A percentile compares a stretch with the other conserved stretches of the same genome.
phyloP scores from a whole-genome alignment of 1,140 invertebrate species.

The Hylaeus volcanicus region DNA sequence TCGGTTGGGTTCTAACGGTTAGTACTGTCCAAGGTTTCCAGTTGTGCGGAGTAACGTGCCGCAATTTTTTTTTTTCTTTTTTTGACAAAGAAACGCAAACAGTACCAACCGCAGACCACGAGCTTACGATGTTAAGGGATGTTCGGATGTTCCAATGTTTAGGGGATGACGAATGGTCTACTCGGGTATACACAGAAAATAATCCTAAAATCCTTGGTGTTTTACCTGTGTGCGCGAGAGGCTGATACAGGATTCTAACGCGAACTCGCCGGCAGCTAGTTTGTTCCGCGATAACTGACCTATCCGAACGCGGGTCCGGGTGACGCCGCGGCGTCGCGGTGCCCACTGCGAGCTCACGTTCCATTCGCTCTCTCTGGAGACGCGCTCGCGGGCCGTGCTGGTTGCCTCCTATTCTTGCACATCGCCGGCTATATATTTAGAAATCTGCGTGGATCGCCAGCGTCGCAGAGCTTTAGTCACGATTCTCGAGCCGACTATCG shows the following conservation, averaged over 20 bases:
- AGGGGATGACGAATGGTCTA: too few species aligned
- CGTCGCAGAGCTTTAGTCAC: slow-evolving; percentile 60
- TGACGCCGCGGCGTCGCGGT: slow-evolving; percentile 56
- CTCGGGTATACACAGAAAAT: not conserved
- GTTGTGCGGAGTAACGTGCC: too few species aligned
- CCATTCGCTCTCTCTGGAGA: slow-evolving; percentile 48
- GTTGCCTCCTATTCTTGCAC: slow-evolving; percentile 49
- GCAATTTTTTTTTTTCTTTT: too few species aligned
- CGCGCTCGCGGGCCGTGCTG: slow-evolving; percentile 30
- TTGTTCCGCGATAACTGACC: slow-evolving; percentile 57
- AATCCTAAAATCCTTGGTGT: slow-evolving; percentile 30
- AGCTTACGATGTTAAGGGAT: too few species aligned
- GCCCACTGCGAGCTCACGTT: slow-evolving; percentile 57
- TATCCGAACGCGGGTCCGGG: slow-evolving; percentile 54
- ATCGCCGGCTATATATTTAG: slow-evolving; percentile 60
- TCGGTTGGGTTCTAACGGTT: not conserved
- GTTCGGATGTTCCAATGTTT: too few species aligned
- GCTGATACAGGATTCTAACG: slow-evolving; percentile 52
- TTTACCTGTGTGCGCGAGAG: slow-evolving; percentile 40
- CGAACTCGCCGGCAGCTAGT: slow-evolving; percentile 43
- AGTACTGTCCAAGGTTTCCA: not conserved
- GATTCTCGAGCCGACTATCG: slow-evolving; percentile 39
- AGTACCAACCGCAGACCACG: too few species aligned
- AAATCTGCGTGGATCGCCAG: slow-evolving; percentile 49
- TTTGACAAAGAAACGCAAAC: too few species aligned